Conservation (phyloP, 2,888 invertebrate genomes). For the Neoitamus cyanurus region DNA sequence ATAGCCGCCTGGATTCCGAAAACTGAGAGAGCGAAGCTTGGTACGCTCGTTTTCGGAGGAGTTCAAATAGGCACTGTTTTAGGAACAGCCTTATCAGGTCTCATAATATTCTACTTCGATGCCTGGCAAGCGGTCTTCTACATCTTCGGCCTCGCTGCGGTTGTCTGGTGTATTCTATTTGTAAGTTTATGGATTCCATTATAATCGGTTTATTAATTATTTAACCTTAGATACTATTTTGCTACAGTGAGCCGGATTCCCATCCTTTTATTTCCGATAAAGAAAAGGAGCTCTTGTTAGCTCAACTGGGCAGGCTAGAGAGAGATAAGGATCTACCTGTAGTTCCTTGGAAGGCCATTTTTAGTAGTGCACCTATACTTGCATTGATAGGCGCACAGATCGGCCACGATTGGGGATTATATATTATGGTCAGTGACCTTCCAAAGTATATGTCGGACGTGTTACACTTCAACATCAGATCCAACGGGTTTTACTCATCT, state of each 20-base stretch:
- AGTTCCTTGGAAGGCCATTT: conserved; percentile 78
- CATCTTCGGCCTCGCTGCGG: conserved; percentile 79
- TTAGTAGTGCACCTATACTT: conserved; percentile 77
- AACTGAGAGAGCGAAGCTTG: conserved; percentile 80
- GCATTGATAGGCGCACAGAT: conserved; percentile 80
- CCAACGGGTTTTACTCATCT: conserved; percentile 72
- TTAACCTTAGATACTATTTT: conserved; percentile 68
- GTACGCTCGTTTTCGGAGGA: conserved; percentile 83
- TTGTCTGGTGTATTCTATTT: conserved; percentile 79
- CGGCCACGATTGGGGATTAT: conserved; percentile 76
- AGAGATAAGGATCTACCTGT: conserved; percentile 70
- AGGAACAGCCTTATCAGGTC: conserved; percentile 75
- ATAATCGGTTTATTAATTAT: not conserved
- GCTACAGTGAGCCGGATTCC: conserved; percentile 76
- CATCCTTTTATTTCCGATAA: conserved; percentile 80
- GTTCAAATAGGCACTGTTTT: conserved; percentile 76
- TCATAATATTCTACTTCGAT: conserved; percentile 73
- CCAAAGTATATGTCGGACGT: conserved; percentile 74
- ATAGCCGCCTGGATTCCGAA: conserved; percentile 85
- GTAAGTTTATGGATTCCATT: conserved; percentile 62
- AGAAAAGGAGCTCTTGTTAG: conserved; percentile 75
- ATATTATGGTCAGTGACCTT: conserved; percentile 74
- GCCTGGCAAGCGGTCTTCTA: conserved; percentile 85
- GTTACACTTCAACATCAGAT: conserved; percentile 71
- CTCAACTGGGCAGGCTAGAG: conserved; percentile 71